phyloP scores from a whole-genome alignment of 2,113 vertebrate genomes.

The Sinocyclocheilus maitianheensis region DNA sequence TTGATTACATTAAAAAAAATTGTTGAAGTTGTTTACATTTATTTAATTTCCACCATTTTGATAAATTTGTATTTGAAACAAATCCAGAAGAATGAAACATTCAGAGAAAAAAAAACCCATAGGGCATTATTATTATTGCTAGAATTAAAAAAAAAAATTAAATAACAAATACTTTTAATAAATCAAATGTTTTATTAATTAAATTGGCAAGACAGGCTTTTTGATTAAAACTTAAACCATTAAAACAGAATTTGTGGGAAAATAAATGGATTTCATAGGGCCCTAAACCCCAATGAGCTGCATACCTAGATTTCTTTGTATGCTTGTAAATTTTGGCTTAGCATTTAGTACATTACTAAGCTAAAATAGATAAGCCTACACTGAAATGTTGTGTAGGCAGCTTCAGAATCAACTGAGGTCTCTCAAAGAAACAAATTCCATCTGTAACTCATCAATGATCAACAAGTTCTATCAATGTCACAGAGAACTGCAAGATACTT shows the following conservation, averaged over 20 bases:
- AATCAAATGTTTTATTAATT: background rate
- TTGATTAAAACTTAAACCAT: background rate
- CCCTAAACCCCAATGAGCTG: background rate
- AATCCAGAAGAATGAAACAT: background rate
- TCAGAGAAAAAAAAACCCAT: no score
- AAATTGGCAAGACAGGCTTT: background rate
- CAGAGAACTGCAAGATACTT: slow-evolving; percentile 54
- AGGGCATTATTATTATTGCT: no score
- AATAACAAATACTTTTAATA: background rate
- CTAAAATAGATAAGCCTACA: no score
- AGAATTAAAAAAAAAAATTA: no score
- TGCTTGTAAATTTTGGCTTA: background rate
- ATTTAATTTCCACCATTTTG: background rate
- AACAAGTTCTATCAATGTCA: no score
- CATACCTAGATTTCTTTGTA: background rate
- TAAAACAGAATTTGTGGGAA: background rate
- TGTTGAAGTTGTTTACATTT: no score
- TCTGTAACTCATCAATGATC: background rate
- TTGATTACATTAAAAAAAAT: no score
- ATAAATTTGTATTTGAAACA: background rate
- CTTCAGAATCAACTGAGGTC: background rate
- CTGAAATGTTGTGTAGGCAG: no score
- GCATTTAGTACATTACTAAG: no score
- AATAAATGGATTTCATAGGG: background rate
- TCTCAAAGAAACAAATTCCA: background rate